Base-by-base conservation (phyloP, 2,888 invertebrate genomes). In the Caenorhabditis sp. region DNA sequence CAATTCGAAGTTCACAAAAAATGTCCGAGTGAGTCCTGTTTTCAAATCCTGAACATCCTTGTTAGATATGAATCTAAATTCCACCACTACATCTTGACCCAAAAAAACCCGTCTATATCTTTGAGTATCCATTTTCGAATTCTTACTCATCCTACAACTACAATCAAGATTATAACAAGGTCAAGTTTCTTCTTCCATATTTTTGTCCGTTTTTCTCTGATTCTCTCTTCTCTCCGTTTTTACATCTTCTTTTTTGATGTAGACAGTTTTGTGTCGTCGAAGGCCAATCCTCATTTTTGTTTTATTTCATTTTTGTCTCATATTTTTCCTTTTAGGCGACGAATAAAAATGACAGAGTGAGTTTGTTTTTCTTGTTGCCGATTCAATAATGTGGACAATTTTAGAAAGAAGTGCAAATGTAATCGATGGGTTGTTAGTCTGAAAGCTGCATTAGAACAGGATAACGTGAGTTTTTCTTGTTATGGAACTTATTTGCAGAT, bases 391-490 rank as follows among this genome's bases (percentile, higher is more conserved):
- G 10, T 14, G 1, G 21, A 5, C 20, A 26, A 17, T 67, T 67
- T 57, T 23, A 73, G 73, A 54, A 59, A 56, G 36, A 59, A 59
- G 21, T 80, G 80, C 59, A 76, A 78, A 50, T 87, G 87, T 63
- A 77, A 79, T 52, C 81, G 87, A 1, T 85, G 84, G 84, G 85
- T 84, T 4, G 82, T 87, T 62, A 87, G 87, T 67, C 67, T 87
- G 25, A 70, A 83, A 56, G 66, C 70, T 0, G 79, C 83, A 8
- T 81, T 87, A 54, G 84, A 84, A 65, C 62, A 76, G 49, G 81
- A 84, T 43, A 68, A 86, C 71, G 85, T 86, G 38, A 52, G 77
- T 25, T 38, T 25, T 64, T 23, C 27, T 56, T 31, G 49, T 14
- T 25, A 25, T 23, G 50, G 0, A 43, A 54, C 49, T 10, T n/a